Percentiles rank a stretch among this genome's conserved stretches.
Evolutionary conservation across 2,888 invertebrate genomes (phyloP).

Genomic region (Schizaphis graminum): DNA sequence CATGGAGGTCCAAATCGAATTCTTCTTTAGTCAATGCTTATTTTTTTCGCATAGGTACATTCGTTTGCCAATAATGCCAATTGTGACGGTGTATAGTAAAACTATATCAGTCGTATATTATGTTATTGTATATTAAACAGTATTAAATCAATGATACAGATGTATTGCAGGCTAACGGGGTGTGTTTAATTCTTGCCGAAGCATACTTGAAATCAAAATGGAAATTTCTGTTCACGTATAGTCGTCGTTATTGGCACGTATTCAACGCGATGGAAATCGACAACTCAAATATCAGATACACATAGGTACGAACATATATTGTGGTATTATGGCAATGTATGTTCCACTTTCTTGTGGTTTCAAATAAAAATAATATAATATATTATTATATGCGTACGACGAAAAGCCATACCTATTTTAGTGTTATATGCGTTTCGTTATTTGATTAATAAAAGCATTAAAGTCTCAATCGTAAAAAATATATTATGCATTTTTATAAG

Average conservation of each 20-base stretch:
- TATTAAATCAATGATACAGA: background rate
- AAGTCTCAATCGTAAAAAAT: conserved; percentile 19
- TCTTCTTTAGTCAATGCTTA: background rate
- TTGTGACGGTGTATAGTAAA: background rate
- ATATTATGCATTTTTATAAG: background rate
- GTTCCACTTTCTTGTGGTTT: conserved; percentile 56
- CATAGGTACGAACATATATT: background rate
- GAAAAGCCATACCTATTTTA: background rate
- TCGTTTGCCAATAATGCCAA: background rate
- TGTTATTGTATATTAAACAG: background rate
- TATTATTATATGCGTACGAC: background rate
- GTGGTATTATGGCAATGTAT: background rate
- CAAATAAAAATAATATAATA: conserved; percentile 39
- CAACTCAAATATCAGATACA: conserved; percentile 17
- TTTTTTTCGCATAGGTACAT: background rate
- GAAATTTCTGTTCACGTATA: conserved; percentile 26
- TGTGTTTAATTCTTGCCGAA: conserved; percentile 4
- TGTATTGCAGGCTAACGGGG: background rate
- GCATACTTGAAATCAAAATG: background rate
- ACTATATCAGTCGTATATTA: background rate
- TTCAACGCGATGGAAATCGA: conserved; percentile 51
- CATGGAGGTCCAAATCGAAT: background rate
- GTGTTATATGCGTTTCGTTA: background rate
- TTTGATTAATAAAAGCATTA: conserved; percentile 25
- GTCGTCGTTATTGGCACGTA: conserved; percentile 33